Conservation (phyloP, 2,113 vertebrate genomes). For the Maccullochella peelii region DNA sequence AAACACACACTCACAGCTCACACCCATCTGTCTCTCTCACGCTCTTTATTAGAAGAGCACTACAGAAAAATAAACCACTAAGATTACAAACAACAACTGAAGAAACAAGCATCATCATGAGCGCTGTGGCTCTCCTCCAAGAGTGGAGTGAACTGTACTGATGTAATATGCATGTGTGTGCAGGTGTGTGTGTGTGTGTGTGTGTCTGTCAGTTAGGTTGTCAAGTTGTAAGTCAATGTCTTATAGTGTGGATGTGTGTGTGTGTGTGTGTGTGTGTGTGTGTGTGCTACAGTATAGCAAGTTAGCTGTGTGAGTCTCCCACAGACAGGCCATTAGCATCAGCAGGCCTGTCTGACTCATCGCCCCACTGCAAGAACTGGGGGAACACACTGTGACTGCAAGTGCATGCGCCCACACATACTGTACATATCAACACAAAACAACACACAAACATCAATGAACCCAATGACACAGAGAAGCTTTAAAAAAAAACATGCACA, state of each 20-base stretch:
- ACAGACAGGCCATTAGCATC: conserved; percentile 68
- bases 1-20: conserved; percentile 22
- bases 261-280: conserved; percentile 22
- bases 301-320: conserved; percentile 54
- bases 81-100: conserved; percentile 30
- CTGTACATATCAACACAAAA: conserved; percentile 27
- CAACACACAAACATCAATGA: conserved; percentile 52
- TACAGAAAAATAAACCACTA: conserved; percentile 22
- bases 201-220: background rate
- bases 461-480: conserved; percentile 28
- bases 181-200: conserved; percentile 11
- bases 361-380: conserved; percentile 57
- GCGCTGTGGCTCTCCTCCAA: background rate
- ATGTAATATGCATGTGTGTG: conserved; percentile 6
- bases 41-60: conserved; percentile 20
- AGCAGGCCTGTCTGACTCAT: conserved; percentile 71
- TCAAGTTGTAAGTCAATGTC: conserved; percentile 24
- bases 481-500: background rate
- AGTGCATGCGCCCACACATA: conserved; percentile 53
- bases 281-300: conserved; percentile 44
- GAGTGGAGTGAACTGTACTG: background rate
- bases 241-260: conserved; percentile 15
- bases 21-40: conserved; percentile 41
- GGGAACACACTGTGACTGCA: conserved; percentile 63
- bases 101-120: conserved; percentile 10